Evolutionary conservation across 2,888 invertebrate species (phyloP), one percentile per base, ranked within the genome.

Genomic region (Erannis defoliaria): DNA sequence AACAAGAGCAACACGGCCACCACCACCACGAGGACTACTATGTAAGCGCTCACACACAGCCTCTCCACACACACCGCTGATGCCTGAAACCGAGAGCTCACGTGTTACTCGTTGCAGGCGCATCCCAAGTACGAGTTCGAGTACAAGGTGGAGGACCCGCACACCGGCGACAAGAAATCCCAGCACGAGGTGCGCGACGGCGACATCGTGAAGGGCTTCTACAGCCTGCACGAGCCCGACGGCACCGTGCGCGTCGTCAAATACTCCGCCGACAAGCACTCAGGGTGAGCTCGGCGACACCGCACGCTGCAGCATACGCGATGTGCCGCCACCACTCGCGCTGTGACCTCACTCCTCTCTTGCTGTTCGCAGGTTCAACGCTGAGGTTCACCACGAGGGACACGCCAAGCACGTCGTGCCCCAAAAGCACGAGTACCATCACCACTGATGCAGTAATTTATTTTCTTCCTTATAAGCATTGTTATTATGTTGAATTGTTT

Each of bases 111-210:
- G 19, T 42, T 3, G 3, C 72, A 89, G 89, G 76, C 92, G 10
- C 90, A 93, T 72, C 94, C 94, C 38, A 92, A 93, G 82, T 94
- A 94, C 80, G 88, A 89, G 77, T 94, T 90, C 77, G 86, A 92
- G 71, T 94, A 94, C 80, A 89, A 90, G 49, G 91, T 93, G 31
- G 82, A 89, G 60, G 94, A 94, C 69, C 88, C 87, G 0, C 93
- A 94, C 70, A 94, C 94, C 57, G 94, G 94, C 1, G 94, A 94
- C 82, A 88, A 89, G 72, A 94, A 94, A 80, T 90, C 83, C 73
- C 94, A 94, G 73, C 85, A 90, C 54, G 94, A 94, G 80, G 75
- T 83, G 35, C 88, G 91, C 48, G 93, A 94, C 77, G 95, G 95
- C 16, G 93, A 95, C 72, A 73, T 74, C 38, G 86, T 86, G 60